Conservation (phyloP, 2,888 invertebrate species). For the Adineta ricciae region DNA sequence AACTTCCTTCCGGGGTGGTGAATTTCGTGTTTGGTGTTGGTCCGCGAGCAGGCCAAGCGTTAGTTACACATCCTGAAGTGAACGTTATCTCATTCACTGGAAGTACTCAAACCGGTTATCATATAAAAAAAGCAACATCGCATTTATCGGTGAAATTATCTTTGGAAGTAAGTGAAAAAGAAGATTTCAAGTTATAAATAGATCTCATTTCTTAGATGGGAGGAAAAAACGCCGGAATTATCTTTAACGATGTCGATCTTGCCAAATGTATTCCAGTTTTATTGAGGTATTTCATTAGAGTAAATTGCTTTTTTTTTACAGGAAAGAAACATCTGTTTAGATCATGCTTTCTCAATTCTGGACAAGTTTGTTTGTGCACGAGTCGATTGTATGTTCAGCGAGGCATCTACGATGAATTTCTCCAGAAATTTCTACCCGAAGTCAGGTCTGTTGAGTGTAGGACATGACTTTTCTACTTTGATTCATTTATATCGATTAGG, state of each 20-base stretch:
- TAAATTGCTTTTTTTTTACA: not conserved
- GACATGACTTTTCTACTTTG: not conserved
- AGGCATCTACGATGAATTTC: conserved; percentile 50
- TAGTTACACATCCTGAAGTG: conserved; percentile 53
- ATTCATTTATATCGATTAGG: not conserved
- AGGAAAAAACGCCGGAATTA: conserved; percentile 56
- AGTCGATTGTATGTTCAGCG: conserved; percentile 55
- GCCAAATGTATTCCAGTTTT: conserved; percentile 44
- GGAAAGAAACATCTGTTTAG: conserved; percentile 39
- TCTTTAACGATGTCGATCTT: conserved; percentile 53
- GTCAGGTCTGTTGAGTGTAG: conserved; percentile 40
- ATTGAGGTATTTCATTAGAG: not conserved
- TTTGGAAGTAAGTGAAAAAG: conserved; percentile 49
- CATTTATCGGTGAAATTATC: conserved; percentile 54
- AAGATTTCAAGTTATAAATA: not conserved
- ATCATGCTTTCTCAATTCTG: conserved; percentile 55
- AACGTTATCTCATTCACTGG: conserved; percentile 55
- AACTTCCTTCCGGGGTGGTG: conserved; percentile 54
- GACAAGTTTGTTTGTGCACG: conserved; percentile 56
- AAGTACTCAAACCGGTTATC: conserved; percentile 51
- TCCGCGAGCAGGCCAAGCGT: conserved; percentile 51
- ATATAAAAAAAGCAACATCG: conserved; percentile 47
- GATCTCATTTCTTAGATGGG: conserved; percentile 50
- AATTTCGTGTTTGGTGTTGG: conserved; percentile 56
- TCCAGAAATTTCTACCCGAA: conserved; percentile 46